Evolutionary conservation across 1,140 invertebrate genomes (phyloP).

Genomic region (Chlorops oryzae): DNA sequence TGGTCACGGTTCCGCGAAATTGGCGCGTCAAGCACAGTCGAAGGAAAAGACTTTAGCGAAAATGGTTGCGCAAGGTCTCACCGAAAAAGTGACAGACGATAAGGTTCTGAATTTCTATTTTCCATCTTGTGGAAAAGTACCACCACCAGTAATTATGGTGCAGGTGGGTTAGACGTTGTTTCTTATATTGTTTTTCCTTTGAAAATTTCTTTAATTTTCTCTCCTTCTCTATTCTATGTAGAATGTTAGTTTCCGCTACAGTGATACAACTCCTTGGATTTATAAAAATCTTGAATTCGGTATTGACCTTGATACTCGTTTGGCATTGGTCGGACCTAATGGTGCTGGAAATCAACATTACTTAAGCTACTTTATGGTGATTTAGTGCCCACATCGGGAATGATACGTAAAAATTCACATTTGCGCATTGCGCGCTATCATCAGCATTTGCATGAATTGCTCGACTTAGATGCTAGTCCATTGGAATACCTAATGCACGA

Average conservation of each 20-base stretch:
- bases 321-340: slow-evolving; percentile 97
- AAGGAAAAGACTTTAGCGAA: slow-evolving; percentile 99
- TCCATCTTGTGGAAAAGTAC: slow-evolving; percentile 91
- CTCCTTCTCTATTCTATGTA: slow-evolving; percentile 45
- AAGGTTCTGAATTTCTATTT: slow-evolving; percentile 93
- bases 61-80: slow-evolving; percentile 96
- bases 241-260: slow-evolving; percentile 95
- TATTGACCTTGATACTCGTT: slow-evolving; percentile 94
- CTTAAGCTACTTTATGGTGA: slow-evolving; percentile 94
- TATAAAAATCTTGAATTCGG: slow-evolving; percentile 98
- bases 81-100: slow-evolving; percentile 87
- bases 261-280: slow-evolving; percentile 79
- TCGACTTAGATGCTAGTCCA: slow-evolving; percentile 91
- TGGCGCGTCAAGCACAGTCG: slow-evolving; percentile 96
- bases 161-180: slow-evolving; percentile 52
- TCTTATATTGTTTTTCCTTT: neutral
- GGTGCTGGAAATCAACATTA: slow-evolving; percentile 98
- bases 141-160: slow-evolving; percentile 99
- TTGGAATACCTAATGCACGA: slow-evolving; percentile 97
- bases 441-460: slow-evolving; percentile 94
- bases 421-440: slow-evolving; percentile 96
- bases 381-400: slow-evolving; percentile 87
- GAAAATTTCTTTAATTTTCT: neutral
- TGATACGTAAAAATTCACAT: slow-evolving; percentile 98
- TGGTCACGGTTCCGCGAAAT: slow-evolving; percentile 97